A percentile compares a stretch with the other conserved stretches of the same genome.
phyloP scores from a whole-genome alignment of 1,140 invertebrate species.

The Papilio polytes region DNA sequence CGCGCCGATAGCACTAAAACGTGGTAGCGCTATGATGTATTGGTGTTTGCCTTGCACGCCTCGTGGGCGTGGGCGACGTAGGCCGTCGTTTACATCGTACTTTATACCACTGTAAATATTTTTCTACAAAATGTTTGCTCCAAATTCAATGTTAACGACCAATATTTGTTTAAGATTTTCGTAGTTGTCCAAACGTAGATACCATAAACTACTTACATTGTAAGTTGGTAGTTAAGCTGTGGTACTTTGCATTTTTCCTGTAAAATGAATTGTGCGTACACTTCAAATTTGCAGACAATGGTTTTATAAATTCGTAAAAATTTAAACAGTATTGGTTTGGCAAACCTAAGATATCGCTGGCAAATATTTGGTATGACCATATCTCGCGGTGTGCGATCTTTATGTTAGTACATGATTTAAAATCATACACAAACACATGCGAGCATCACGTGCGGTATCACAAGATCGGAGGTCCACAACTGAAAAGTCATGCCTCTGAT shows the following conservation, averaged over 20 bases:
- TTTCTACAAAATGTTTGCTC: constrained; percentile 36
- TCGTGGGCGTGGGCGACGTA: constrained; percentile 41
- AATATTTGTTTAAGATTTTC: constrained; percentile 9
- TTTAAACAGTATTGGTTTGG: background rate
- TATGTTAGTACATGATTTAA: constrained; percentile 3
- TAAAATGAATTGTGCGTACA: too few relatives aligned
- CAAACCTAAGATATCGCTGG: background rate
- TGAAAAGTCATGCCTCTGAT: background rate
- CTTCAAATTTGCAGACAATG: too few relatives aligned
- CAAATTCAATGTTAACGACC: background rate
- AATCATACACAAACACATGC: background rate
- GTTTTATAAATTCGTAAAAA: background rate
- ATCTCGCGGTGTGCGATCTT: background rate
- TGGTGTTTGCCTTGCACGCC: background rate
- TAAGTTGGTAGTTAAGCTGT: background rate
- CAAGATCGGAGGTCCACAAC: background rate
- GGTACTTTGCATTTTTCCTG: background rate
- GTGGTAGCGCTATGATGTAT: background rate
- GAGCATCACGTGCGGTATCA: constrained; percentile 7
- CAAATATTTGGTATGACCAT: constrained; percentile 3
- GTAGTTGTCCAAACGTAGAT: background rate
- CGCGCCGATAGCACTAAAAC: too few relatives aligned
- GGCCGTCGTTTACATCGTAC: constrained; percentile 44
- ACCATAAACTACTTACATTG: background rate
- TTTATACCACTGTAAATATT: constrained; percentile 52